phyloP scores from a whole-genome alignment of 1,140 invertebrate genomes.

The Ceratina japonica region DNA sequence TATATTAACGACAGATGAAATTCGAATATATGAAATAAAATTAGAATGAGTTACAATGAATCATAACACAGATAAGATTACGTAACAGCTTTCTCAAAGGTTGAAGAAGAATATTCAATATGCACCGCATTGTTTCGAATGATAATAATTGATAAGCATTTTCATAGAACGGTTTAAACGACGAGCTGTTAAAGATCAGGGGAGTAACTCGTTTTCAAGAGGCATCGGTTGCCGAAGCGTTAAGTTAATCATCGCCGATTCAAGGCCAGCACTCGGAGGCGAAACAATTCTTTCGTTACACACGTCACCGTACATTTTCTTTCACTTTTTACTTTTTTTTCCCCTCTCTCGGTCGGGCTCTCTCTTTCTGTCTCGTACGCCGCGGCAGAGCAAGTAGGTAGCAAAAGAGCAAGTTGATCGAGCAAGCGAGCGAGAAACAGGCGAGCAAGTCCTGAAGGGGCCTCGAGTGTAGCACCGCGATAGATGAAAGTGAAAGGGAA shows the following conservation, averaged over 20 bases:
- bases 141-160: no score
- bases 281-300: slow-evolving; percentile 45
- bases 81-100: no score
- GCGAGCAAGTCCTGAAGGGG: slow-evolving; percentile 57
- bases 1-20: no score
- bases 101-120: no score
- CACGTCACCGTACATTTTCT: slow-evolving; percentile 29
- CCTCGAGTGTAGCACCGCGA: slow-evolving; percentile 60
- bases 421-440: slow-evolving; percentile 41
- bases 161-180: no score
- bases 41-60: no score
- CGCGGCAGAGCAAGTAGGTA: slow-evolving; percentile 52
- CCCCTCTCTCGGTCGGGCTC: neutral
- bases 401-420: slow-evolving; percentile 39
- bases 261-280: slow-evolving; percentile 20
- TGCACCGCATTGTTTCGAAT: no score
- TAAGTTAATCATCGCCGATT: slow-evolving; percentile 24
- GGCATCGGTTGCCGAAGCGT: neutral
- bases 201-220: neutral
- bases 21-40: no score
- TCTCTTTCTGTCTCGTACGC: slow-evolving; percentile 16
- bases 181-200: neutral
- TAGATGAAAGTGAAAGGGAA: slow-evolving; percentile 77
- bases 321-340: neutral
- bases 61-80: no score